Percentiles rank a stretch among this genome's conserved stretches.
Conservation (phyloP, 30 jellyfish, hydroid and myxozoan genomes). For the Hydra vulgaris region DNA sequence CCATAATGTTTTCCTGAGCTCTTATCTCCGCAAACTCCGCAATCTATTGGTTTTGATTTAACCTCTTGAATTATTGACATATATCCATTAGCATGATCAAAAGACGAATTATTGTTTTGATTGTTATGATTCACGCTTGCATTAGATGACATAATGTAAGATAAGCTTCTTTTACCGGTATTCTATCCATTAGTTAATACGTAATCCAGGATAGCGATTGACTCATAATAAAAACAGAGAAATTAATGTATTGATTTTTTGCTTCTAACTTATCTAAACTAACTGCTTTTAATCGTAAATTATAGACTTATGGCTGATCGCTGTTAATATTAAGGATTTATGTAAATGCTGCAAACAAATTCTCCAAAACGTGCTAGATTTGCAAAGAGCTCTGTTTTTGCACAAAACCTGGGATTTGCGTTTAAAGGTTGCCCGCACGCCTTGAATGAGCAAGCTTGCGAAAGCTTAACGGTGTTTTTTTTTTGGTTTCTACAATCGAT, state of each 20-base stretch:
- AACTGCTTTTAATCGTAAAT: not conserved
- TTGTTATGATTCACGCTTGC: not conserved
- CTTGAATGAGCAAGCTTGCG: not conserved
- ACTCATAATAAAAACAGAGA: too few relatives aligned
- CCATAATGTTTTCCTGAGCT: constrained; percentile 96
- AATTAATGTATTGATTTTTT: too few relatives aligned
- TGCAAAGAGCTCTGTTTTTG: not conserved
- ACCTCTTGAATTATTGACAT: constrained; percentile 27
- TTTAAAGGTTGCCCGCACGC: not conserved
- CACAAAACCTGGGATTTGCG: not conserved
- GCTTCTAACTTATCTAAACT: too few relatives aligned
- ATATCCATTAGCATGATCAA: not conserved
- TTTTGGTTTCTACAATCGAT: not conserved
- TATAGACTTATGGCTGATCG: not conserved
- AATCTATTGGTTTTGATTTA: constrained; percentile 58
- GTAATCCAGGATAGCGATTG: not conserved
- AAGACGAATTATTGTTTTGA: not conserved
- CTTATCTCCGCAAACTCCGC: constrained; percentile 93
- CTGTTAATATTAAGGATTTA: not conserved
- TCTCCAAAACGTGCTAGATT: not conserved
- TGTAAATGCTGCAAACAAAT: not conserved
- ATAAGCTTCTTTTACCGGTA: not conserved
- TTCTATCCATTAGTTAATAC: not conserved
- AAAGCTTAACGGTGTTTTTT: not conserved
- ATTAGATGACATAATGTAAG: not conserved